phyloP scores from a whole-genome alignment of 2,888 invertebrate genomes.

The Heliconius ethilla region DNA sequence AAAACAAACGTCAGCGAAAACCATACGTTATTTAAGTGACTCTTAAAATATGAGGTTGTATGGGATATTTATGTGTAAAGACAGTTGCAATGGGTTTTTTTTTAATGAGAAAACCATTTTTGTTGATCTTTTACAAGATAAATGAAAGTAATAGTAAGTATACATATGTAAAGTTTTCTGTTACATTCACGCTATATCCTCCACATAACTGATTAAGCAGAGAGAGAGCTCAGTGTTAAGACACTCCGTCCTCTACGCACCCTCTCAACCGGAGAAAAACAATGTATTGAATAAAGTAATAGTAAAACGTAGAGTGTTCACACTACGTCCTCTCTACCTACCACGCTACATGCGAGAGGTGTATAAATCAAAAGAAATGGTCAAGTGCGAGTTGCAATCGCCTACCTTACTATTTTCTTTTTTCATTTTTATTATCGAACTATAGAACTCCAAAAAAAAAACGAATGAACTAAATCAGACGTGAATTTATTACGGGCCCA shows the following conservation, averaged over 20 bases:
- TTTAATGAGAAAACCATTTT: neutral
- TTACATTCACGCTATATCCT: neutral
- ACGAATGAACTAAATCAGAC: constrained; percentile 39
- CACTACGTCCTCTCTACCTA: neutral
- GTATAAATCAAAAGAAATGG: neutral
- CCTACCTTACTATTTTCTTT: neutral
- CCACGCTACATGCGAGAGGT: neutral
- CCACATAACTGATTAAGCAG: neutral
- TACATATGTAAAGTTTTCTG: no score
- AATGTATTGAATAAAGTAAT: no score
- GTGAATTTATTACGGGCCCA: constrained; percentile 35
- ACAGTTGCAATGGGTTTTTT: neutral
- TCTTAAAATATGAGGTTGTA: neutral
- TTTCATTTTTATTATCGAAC: neutral
- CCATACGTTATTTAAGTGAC: constrained; percentile 3
- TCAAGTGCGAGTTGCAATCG: neutral
- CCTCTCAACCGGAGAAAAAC: neutral
- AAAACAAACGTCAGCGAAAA: no score
- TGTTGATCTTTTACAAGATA: no score
- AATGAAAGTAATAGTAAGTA: no score
- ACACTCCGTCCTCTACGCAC: neutral
- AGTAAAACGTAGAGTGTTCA: no score
- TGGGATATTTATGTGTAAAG: neutral
- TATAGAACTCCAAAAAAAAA: neutral
- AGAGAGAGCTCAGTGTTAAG: neutral